These are phyloP conservation scores for Pandion haliaetus DNA, from an alignment of 2,113 vertebrate genomes.

Conservation along the genomic window DNA sequence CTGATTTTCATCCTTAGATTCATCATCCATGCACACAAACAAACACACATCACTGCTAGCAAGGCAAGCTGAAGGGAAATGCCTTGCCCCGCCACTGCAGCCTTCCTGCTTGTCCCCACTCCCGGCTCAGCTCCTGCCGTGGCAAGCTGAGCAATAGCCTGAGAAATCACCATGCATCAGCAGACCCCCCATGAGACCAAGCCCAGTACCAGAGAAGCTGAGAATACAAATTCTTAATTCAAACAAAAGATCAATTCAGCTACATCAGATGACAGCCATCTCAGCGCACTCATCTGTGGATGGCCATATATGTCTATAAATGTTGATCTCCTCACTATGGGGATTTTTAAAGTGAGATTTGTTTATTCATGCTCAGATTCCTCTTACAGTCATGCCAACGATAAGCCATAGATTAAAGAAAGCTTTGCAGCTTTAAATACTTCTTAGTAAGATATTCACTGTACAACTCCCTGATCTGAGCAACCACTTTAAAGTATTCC, in stretches of 20 bases:
- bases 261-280: background rate
- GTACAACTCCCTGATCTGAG: slow-evolving; percentile 48
- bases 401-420: slow-evolving; percentile 58
- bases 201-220: background rate
- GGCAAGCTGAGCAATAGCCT: background rate
- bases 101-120: background rate
- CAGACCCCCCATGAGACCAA: fast-evolving
- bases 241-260: background rate
- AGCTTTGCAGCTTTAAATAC: slow-evolving; percentile 5
- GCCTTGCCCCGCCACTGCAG: background rate
- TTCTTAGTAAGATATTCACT: background rate
- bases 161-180: background rate
- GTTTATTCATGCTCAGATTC: slow-evolving; percentile 43
- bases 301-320: background rate
- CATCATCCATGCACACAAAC: background rate
- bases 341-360: slow-evolving; percentile 35
- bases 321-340: background rate
- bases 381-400: slow-evolving; percentile 41
- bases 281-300: background rate
- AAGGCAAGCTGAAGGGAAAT: background rate
- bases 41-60: background rate
- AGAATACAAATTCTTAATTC: background rate
- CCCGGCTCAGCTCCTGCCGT: background rate
- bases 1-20: background rate
- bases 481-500: slow-evolving; percentile 62